Evolutionary conservation across 2,888 invertebrate genomes (phyloP), one percentile per base, ranked within the genome.

Genomic region (Tholera decimalis): DNA sequence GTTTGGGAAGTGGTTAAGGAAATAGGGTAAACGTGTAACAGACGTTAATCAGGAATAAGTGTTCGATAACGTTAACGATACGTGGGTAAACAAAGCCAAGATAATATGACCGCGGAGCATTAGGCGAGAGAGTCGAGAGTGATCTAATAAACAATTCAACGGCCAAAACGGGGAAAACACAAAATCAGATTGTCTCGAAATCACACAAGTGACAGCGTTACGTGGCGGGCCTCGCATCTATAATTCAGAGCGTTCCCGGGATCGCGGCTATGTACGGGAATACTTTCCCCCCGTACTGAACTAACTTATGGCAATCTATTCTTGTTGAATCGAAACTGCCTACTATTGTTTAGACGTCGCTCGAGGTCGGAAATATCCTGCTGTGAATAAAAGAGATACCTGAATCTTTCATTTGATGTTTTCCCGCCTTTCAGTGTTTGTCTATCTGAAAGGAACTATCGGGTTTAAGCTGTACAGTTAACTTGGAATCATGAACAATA

Each of bases 161-260:
- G 85, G 82, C 91, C 88, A 92, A 92, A 95, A 92, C 92, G 93
- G 91, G 91, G 92, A 91, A 92, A 90, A 93, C 85, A 91, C 93
- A 89, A 93, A 93, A 95, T 95, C 95, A 94, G 93, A 94, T 95
- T 94, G 95, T 94, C 95, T 94, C 92, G 91, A 93, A 93, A 95
- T 94, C 94, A 94, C 94, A 93, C 93, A 91, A 92, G 88, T 91
- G 92, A 91, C 92, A 88, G 88, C 84, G 88, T 89, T 86, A 88
- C 90, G 89, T 83, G 89, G 85, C 89, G 88, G 86, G 85, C 88
- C 85, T 85, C 89, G 88, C 91, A 95, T 95, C 86, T 94, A 95
- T 95, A 93, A 95, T 95, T 93, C 95, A 95, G 73, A 62, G 77
- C 73, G 84, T 80, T 83, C 82, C 83, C 83, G 83, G 84, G 84